These are phyloP conservation scores for Drosophila parabipectinata DNA, from an alignment of 1,140 invertebrate genomes.

Conservation along the genomic window DNA sequence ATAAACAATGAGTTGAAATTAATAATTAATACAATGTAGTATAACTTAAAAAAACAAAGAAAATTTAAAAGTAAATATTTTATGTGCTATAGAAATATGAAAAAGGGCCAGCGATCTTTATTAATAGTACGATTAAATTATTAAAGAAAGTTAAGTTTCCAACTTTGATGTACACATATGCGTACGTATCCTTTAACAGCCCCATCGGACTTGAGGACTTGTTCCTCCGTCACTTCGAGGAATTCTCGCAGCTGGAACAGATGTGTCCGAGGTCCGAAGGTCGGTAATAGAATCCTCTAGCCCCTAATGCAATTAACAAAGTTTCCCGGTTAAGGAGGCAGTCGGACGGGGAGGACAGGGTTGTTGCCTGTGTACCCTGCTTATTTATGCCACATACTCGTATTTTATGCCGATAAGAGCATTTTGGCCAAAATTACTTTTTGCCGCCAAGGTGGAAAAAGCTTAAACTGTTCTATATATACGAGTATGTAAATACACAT, in stretches of 20 bases:
- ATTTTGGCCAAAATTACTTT: slow-evolving; percentile 66
- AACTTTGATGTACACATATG: slow-evolving; percentile 9
- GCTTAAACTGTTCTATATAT: slow-evolving; percentile 16
- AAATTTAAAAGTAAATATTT: neutral
- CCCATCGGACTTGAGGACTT: neutral
- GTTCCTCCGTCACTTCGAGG: slow-evolving; percentile 1
- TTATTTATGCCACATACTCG: slow-evolving; percentile 57
- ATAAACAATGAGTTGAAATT: slow-evolving; percentile 19
- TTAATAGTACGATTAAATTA: slow-evolving; percentile 5
- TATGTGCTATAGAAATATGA: neutral
- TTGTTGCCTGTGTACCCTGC: slow-evolving; percentile 22
- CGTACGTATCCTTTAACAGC: slow-evolving; percentile 10
- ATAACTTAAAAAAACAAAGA: neutral
- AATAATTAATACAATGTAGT: slow-evolving; percentile 7
- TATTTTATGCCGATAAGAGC: slow-evolving; percentile 73
- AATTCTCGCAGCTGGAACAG: slow-evolving; percentile 36
- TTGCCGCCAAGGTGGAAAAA: slow-evolving; percentile 6
- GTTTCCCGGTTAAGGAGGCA: slow-evolving; percentile 39
- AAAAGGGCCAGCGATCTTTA: neutral
- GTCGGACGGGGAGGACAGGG: neutral
- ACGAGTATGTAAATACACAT: neutral
- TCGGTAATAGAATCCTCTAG: slow-evolving; percentile 52
- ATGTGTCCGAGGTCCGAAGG: slow-evolving; percentile 20
- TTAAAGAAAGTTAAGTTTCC: slow-evolving; percentile 16
- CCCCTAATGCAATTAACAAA: slow-evolving; percentile 56